A percentile compares a stretch with the other conserved stretches of the same genome.
Conservation (phyloP, 2,888 invertebrate genomes). For the Brachypalpus laphriformis region DNA sequence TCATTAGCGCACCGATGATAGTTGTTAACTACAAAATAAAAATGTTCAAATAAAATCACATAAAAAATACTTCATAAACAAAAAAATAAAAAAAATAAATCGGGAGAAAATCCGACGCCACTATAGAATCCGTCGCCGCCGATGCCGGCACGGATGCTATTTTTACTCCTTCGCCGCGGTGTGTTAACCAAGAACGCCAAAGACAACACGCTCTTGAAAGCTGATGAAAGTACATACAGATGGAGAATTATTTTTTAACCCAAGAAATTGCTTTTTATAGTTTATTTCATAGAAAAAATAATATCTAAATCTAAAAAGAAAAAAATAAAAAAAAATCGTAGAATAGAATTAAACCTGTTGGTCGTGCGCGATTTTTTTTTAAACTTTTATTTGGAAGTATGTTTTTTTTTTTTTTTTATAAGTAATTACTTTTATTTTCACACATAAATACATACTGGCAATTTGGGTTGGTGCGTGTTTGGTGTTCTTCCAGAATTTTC, state of each 20-base stretch:
- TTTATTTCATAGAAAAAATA: not conserved
- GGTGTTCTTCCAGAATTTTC: not conserved
- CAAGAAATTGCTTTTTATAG: not conserved
- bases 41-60: slow-evolving; percentile 26
- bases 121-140: slow-evolving; percentile 7
- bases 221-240: slow-evolving; percentile 51
- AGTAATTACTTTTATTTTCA: slow-evolving; percentile 27
- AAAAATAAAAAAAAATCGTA: slow-evolving; percentile 1
- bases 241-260: slow-evolving; percentile 10
- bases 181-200: slow-evolving; percentile 2
- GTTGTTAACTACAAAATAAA: not conserved
- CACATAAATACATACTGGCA: slow-evolving; percentile 3
- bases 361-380: slow-evolving; percentile 40
- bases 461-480: not conserved
- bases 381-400: too few species aligned
- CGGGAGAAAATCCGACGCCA: slow-evolving; percentile 58
- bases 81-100: slow-evolving; percentile 7
- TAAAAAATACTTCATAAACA: slow-evolving; percentile 35
- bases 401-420: not conserved
- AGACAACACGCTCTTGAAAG: slow-evolving; percentile 51
- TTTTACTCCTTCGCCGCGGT: slow-evolving; percentile 37
- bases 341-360: slow-evolving; percentile 37
- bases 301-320: too few species aligned
- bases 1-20: not conserved
- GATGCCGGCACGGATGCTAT: slow-evolving; percentile 41